phyloP scores from a whole-genome alignment of 2,888 invertebrate species.

The Mechanitis mazaeus region DNA sequence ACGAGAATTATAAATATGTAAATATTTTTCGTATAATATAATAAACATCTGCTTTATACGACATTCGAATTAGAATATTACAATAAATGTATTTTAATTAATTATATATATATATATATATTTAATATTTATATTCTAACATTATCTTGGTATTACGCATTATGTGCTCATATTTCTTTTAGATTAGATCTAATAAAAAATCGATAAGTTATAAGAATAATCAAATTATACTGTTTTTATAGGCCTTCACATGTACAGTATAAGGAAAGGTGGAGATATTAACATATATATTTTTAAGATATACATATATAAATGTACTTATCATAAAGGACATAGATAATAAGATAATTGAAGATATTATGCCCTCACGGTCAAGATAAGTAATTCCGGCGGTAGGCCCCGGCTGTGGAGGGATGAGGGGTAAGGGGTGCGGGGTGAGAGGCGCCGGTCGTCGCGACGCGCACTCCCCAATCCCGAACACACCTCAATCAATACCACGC shows the following conservation, averaged over 20 bases:
- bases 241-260: too few relatives aligned
- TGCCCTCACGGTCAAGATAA: constrained; percentile 72
- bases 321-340: constrained; percentile 11
- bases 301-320: background rate
- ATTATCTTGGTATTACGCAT: background rate
- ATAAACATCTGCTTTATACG: too few relatives aligned
- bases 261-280: too few relatives aligned
- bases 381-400: constrained; percentile 49
- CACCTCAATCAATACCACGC: constrained; percentile 55
- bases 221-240: too few relatives aligned
- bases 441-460: constrained; percentile 45
- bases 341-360: constrained; percentile 35
- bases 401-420: constrained; percentile 62
- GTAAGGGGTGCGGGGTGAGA: constrained; percentile 47
- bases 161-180: background rate
- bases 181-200: background rate
- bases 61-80: background rate
- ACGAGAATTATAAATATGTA: too few relatives aligned
- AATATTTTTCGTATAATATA: too few relatives aligned
- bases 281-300: background rate
- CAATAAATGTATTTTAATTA: background rate
- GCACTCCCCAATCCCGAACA: constrained; percentile 47
- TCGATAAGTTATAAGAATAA: background rate
- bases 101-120: background rate
- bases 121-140: background rate